phyloP scores from a whole-genome alignment of 2,888 invertebrate genomes.

The Thysanoteuthis rhombus region DNA sequence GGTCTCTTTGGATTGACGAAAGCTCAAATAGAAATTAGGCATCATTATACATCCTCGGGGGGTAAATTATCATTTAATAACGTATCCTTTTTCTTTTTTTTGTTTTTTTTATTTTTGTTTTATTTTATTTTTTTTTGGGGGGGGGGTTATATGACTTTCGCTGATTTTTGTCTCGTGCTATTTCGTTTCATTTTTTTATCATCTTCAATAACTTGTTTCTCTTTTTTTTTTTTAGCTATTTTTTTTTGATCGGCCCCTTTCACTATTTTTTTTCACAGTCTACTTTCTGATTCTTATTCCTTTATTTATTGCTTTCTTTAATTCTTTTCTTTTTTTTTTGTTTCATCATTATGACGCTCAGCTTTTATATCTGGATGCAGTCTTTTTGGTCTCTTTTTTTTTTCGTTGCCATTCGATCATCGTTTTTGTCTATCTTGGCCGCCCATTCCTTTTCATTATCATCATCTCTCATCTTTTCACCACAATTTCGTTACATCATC shows the following conservation, averaged over 20 bases:
- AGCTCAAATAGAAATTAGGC: not conserved
- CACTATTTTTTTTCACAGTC: not conserved
- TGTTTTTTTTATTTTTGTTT: too few relatives aligned
- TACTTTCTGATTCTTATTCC: not conserved
- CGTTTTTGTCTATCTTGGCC: not conserved
- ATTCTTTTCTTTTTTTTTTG: too few relatives aligned
- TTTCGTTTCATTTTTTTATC: not conserved
- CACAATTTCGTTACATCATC: not conserved
- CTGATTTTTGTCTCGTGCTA: not conserved
- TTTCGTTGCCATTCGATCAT: not conserved
- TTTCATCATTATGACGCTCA: not conserved
- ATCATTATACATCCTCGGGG: not conserved
- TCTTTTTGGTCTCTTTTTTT: not conserved
- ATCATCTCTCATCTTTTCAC: not conserved
- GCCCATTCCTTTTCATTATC: not conserved
- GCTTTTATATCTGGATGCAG: not conserved
- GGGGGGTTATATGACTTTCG: not conserved
- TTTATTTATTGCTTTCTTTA: not conserved
- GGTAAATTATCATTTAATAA: slow-evolving; percentile 12
- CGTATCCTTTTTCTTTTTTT: not conserved
- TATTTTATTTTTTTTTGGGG: too few relatives aligned
- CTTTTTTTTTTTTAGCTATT: not conserved
- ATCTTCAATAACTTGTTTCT: not conserved
- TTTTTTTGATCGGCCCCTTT: not conserved
- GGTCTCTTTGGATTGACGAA: slow-evolving; percentile 12